Evolutionary conservation across 2,113 vertebrate species (phyloP).

Genomic region (Solea senegalensis): DNA sequence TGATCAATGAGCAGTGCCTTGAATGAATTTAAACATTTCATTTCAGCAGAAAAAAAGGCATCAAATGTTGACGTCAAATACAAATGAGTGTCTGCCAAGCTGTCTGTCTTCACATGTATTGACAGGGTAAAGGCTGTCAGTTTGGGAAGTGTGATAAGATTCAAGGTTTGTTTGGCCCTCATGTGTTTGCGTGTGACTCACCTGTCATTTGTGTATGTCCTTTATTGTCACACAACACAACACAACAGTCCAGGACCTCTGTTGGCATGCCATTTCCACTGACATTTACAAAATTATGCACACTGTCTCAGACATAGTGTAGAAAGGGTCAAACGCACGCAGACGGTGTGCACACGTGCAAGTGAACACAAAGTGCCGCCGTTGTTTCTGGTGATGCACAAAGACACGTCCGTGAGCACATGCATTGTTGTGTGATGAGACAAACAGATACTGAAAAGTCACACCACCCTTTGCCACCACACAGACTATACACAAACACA

Average conservation of each 20-base stretch:
- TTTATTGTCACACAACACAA: slow-evolving; percentile 64
- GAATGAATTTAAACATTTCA: slow-evolving; percentile 8
- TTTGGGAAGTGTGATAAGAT: slow-evolving; percentile 22
- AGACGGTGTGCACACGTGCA: slow-evolving; percentile 15
- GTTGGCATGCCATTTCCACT: slow-evolving; percentile 53
- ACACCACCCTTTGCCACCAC: slow-evolving; percentile 11
- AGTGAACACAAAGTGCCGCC: slow-evolving; percentile 14
- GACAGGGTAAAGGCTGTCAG: slow-evolving; percentile 2
- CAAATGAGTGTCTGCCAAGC: not conserved
- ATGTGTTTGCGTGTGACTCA: slow-evolving; percentile 48
- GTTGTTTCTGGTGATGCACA: slow-evolving; percentile 24
- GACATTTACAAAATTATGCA: slow-evolving; percentile 68
- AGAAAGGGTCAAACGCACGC: slow-evolving; percentile 45
- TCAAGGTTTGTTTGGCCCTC: slow-evolving; percentile 63
- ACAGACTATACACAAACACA: slow-evolving; percentile 9
- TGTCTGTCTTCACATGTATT: slow-evolving; percentile 14
- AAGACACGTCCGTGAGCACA: slow-evolving; percentile 19
- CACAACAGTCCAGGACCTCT: slow-evolving; percentile 30
- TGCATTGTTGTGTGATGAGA: slow-evolving; percentile 35
- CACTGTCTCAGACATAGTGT: slow-evolving; percentile 25
- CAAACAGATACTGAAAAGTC: slow-evolving; percentile 36
- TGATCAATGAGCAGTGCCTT: not conserved
- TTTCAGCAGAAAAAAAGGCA: not conserved
- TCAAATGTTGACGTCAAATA: slow-evolving; percentile 6
- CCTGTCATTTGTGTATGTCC: slow-evolving; percentile 41